Evolutionary conservation across 2,113 vertebrate genomes (phyloP).

Genomic region (Daubentonia madagascariensis): DNA sequence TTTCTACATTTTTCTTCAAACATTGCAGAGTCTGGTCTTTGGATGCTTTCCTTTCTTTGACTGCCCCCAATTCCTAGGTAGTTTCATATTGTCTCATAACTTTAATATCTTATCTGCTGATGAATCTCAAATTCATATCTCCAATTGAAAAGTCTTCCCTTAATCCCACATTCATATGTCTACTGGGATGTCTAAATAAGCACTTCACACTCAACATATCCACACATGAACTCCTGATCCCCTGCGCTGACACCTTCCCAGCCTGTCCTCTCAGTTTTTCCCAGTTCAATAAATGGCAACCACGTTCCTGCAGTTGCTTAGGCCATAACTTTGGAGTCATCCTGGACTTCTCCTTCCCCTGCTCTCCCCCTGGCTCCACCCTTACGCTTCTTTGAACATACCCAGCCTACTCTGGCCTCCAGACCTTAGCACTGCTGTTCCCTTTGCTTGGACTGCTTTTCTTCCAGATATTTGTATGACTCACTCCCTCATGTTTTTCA

Average conservation of each 20-base stretch:
- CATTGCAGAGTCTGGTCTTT: background rate
- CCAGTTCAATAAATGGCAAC: background rate
- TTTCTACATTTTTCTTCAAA: background rate
- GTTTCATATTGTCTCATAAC: background rate
- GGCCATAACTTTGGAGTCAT: background rate
- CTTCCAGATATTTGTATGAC: background rate
- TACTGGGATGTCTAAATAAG: background rate
- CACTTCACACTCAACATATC: background rate
- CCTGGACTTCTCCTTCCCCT: too few relatives aligned
- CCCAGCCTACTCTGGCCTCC: background rate
- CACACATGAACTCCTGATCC: background rate
- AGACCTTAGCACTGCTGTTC: background rate
- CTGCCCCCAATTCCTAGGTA: background rate
- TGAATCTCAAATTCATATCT: background rate
- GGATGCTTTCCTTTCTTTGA: background rate
- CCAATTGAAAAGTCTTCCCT: background rate
- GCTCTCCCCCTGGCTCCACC: too few relatives aligned
- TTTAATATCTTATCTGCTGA: background rate
- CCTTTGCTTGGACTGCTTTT: background rate
- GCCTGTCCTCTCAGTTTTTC: background rate
- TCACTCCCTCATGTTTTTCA: background rate
- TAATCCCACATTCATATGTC: background rate
- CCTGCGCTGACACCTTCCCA: fast-evolving
- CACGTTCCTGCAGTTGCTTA: background rate
- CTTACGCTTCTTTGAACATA: background rate